Base-by-base conservation (phyloP, 2,797 vertebrate species). In the Leontopithecus rosalia region DNA sequence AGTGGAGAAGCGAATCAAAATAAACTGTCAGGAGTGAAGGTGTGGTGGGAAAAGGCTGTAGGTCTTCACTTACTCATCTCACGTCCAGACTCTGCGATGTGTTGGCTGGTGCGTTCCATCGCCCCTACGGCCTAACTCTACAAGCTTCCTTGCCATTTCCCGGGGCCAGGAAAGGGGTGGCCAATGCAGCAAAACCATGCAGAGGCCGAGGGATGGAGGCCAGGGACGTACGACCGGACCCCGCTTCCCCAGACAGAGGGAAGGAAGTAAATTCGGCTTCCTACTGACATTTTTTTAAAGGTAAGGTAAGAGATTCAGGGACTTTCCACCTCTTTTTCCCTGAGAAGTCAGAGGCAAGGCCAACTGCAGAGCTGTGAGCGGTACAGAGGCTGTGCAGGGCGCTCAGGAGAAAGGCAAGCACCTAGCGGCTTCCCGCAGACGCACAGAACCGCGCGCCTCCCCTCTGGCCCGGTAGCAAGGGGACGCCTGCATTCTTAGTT, bases 1-100 rank as follows among this genome's bases (percentile, higher is more conserved):
- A 52, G 67, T 10, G 43, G 50, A 93, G 55, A 91, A 77, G 58
- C 50, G 64, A 67, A 48, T 81, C 90, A 39, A 70, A 97, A 92
- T 73, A 6, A 77, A 81, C 83, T 17, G 79, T 88, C 50, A 41
- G 81, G 91, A 92, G 76, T 5, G 75, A 84, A 28, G 30, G 20
- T 22, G 46, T 26, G 8, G 43, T 20, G 26, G 33, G 26, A 95
- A 88, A 94, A 84, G 64, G 48, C 4, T 14, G 48, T 7, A 19
- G 64, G 24, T 57, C 88, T 88, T 91, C 50, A 17, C 77, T 77
- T 33, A 33, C 11, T 73, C 39, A 22, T 55, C 55, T 76, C 46
- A 43, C 20, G 19, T 57, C 33, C 70, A 85, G 89, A 81, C 50
- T 93, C 86, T 24, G 75, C 87, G 72, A 46, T 0, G 73, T 19